Base-by-base conservation (phyloP, 1,140 invertebrate genomes). In the Vanessa tameamea region DNA sequence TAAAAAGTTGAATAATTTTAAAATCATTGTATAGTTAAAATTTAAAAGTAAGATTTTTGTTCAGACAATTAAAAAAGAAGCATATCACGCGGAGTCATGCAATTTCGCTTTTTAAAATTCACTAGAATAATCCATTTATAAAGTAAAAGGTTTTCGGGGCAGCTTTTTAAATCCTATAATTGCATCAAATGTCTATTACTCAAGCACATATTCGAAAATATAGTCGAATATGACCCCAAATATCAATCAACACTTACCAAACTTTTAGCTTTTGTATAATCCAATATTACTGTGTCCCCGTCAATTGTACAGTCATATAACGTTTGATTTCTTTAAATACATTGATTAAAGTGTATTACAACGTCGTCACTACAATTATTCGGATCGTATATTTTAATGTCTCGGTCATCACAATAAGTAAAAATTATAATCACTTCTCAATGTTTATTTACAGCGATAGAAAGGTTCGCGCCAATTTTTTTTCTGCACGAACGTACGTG, bases 341-440 rank as follows among this genome's bases (percentile, higher is more conserved):
- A 83, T 82, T 78, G 66, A 89, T 79, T 73, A 88, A 72, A n/a
- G 73, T 72, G 72, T 88, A 90, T 79, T 88, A 90, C 55, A 90
- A 78, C 51, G 82, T 69, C 8, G 87, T 88, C 73, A 86, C 73
- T 65, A 87, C 65, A 65, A 84, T 65, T 69, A 89, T 77, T 69
- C 84, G 81, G n/a, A 83, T 75, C 63, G 83, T 81, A 66, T 86
- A 88, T 73, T 83, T 80, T 26, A 85, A 76, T 66, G 82, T 83
- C 61, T 83, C 87, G 76, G 82, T 85, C 88, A 90, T 90, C 83
- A 88, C 87, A 85, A 78, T 15, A 61, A 26, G 7, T 50, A 61
- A 37, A 50, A 68, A 23, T 13, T 48, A 70, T 65, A 78, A 65
- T 48, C 68, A 81, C 69, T 73, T 69, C 63, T 64, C 47, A 47